Evolutionary conservation across 2,888 invertebrate species (phyloP).

Genomic region (Balanococcus diminutus): DNA sequence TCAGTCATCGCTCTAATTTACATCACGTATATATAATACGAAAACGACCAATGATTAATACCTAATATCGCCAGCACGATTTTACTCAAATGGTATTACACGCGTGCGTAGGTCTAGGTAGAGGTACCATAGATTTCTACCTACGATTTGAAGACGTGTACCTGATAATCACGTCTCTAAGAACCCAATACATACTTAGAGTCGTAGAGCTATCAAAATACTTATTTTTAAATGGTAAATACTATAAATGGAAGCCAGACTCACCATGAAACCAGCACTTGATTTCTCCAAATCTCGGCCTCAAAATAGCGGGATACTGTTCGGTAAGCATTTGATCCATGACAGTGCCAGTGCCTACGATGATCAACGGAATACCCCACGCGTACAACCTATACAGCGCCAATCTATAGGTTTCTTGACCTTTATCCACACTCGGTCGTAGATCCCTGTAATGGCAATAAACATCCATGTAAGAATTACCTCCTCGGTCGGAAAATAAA

Average conservation of each 20-base stretch:
- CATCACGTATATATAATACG: background rate
- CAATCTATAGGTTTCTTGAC: constrained; percentile 80
- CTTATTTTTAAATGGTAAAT: too few relatives aligned
- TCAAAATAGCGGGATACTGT: constrained; percentile 67
- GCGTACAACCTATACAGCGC: constrained; percentile 82
- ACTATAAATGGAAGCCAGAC: too few relatives aligned
- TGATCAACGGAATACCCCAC: constrained; percentile 81
- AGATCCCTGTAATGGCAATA: constrained; percentile 70
- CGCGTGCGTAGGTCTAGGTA: background rate
- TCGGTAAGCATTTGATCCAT: constrained; percentile 72
- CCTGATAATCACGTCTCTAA: too few relatives aligned
- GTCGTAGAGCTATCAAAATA: too few relatives aligned
- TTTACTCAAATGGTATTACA: background rate
- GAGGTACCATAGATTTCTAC: too few relatives aligned
- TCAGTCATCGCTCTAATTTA: constrained; percentile 12
- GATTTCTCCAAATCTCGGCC: constrained; percentile 78
- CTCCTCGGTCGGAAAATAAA: background rate
- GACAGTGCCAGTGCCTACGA: constrained; percentile 75
- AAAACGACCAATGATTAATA: background rate
- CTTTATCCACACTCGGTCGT: constrained; percentile 82
- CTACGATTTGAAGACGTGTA: too few relatives aligned
- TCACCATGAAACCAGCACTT: constrained; percentile 85
- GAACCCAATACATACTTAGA: too few relatives aligned
- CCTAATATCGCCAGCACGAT: background rate
- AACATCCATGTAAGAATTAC: background rate